Percentiles rank a stretch among this genome's conserved stretches.
Evolutionary conservation across 2,113 vertebrate genomes (phyloP).

Genomic region (Eulemur macaco): DNA sequence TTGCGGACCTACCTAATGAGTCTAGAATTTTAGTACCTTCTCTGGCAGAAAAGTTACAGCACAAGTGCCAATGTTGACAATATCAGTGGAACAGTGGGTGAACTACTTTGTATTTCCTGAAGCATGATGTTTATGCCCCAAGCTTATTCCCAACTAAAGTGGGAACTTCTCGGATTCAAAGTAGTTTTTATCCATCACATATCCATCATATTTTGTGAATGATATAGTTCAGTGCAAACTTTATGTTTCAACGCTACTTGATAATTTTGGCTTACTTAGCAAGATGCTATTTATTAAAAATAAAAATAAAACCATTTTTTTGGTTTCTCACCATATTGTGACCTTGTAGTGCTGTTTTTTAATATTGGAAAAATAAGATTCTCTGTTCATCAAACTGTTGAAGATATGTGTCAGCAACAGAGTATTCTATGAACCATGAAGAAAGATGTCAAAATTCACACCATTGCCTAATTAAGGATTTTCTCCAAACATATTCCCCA

Average conservation of each 20-base stretch:
- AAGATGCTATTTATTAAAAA: not conserved
- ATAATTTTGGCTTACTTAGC: not conserved
- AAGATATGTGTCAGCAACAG: conserved; percentile 71
- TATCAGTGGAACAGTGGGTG: not conserved
- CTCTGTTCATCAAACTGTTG: conserved; percentile 67
- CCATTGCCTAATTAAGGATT: conserved; percentile 82
- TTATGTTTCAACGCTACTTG: not conserved
- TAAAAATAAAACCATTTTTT: not conserved
- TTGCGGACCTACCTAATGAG: not conserved
- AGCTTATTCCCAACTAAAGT: not conserved
- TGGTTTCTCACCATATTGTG: conserved; percentile 24
- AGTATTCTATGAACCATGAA: conserved; percentile 71
- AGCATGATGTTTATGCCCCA: not conserved
- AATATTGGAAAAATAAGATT: conserved; percentile 48
- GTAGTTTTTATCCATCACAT: not conserved
- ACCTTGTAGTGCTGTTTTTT: conserved; percentile 49
- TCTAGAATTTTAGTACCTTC: not conserved
- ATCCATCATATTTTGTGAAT: not conserved
- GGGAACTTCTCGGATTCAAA: not conserved
- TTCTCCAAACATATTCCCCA: conserved; percentile 72
- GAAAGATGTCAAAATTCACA: conserved; percentile 81
- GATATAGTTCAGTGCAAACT: not conserved
- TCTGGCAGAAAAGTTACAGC: not conserved
- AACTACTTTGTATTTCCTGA: not conserved
- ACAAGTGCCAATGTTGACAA: not conserved